Conservation (phyloP, 2,888 invertebrate genomes). For the Drosophila tanythrix region DNA sequence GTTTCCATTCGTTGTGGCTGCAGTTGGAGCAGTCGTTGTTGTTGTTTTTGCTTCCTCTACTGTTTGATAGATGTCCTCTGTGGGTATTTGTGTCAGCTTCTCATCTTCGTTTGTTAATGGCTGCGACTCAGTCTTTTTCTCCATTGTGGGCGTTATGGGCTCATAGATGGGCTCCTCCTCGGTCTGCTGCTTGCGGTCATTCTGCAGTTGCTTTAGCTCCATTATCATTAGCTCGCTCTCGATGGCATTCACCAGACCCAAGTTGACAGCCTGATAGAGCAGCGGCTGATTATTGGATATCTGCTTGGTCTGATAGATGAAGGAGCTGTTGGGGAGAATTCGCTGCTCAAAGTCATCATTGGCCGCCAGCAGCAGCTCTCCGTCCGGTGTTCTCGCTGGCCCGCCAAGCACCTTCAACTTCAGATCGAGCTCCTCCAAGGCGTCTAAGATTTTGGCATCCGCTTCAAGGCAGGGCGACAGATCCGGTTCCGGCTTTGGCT, state of each 20-base stretch:
- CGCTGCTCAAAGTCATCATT: constrained; percentile 80
- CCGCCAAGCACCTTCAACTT: constrained; percentile 76
- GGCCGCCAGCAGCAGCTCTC: constrained; percentile 51
- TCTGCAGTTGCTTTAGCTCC: constrained; percentile 65
- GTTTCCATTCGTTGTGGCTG: constrained; percentile 36
- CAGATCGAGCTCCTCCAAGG: constrained; percentile 81
- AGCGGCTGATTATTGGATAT: constrained; percentile 66
- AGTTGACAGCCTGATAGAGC: constrained; percentile 83
- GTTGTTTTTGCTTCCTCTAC: constrained; percentile 72
- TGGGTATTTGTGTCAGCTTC: background rate
- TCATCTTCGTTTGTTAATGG: constrained; percentile 41
- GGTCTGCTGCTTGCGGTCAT: background rate
- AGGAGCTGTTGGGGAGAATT: constrained; percentile 88
- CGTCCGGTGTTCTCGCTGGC: constrained; percentile 11
- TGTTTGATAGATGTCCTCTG: constrained; percentile 83
- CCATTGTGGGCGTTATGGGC: constrained; percentile 66
- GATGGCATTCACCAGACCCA: constrained; percentile 81
- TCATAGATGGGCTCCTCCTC: constrained; percentile 71
- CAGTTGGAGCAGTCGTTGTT: constrained; percentile 7
- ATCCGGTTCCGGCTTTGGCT: background rate
- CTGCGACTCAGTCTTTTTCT: constrained; percentile 75
- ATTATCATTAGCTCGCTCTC: constrained; percentile 79
- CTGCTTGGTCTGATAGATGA: constrained; percentile 87
- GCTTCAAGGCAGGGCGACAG: constrained; percentile 66
- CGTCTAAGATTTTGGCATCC: constrained; percentile 81